Evolutionary conservation across 2,888 invertebrate species (phyloP), one percentile per base, ranked within the genome.

Genomic region (Trichopria drosophilae): DNA sequence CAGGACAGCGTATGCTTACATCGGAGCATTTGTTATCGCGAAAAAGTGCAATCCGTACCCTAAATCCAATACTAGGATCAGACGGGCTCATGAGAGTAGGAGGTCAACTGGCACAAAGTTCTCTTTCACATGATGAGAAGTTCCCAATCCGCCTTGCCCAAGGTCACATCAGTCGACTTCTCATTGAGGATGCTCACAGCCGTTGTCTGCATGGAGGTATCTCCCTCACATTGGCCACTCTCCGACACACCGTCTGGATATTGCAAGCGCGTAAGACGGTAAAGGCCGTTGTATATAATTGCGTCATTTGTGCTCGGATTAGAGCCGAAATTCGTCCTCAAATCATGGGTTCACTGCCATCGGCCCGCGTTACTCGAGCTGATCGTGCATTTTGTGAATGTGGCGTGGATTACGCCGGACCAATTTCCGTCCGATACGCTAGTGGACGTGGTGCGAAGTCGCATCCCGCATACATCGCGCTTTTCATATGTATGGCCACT

Each of bases 71-170:
- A 32, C 4, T 59, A 2, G 57, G 55, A 32, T 16, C 34, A 6
- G 28, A n/a, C 34, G 7, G 53, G 47, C 6, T 15, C 55, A 9
- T 18, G 53, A 15, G 57, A 39, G 55, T 60, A 3, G 60, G 57
- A 10, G 58, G 57, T n/a, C 28, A 58, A 35, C 41, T 60, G 12
- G n/a, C 39, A 26, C 19, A 59, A 37, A 35, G 52, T 6, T 16
- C 35, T 1, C 16, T 58, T 13, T 29, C 28, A 2, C 47, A 20
- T 19, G 53, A 53, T 3, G 26, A 40, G 15, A 47, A 49, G 36
- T 49, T 56, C 9, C 51, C 51, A 1, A 15, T 23, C 4, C 51
- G 46, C 6, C 23, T 53, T 6, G 41, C 49, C 7, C n/a, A 13
- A 12, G 28, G 40, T 22, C 24, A 32, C 2, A n/a, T 40, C 3